Evolutionary conservation across 2,888 invertebrate genomes (phyloP).

Genomic region (Phrixothrix hirtus): DNA sequence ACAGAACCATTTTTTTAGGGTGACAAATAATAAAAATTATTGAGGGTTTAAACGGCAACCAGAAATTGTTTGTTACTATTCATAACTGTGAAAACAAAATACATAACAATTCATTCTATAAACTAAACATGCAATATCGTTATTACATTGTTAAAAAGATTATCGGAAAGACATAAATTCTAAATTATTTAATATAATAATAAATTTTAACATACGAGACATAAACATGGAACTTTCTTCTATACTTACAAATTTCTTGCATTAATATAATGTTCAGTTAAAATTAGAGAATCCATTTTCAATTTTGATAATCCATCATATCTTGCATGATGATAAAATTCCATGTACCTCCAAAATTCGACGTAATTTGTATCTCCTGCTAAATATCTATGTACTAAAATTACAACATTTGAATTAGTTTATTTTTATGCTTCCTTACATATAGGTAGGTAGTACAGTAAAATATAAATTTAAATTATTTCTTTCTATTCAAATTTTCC

Average conservation of each 20-base stretch:
- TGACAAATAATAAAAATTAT: too few relatives aligned
- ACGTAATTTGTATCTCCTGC: slow-evolving; percentile 38
- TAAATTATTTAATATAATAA: not conserved
- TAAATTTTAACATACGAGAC: too few relatives aligned
- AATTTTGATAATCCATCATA: slow-evolving; percentile 70
- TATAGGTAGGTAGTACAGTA: too few relatives aligned
- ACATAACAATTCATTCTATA: too few relatives aligned
- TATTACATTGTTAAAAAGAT: too few relatives aligned
- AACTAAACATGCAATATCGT: too few relatives aligned
- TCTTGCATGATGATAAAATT: slow-evolving; percentile 64
- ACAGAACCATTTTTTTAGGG: too few relatives aligned
- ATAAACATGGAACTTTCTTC: too few relatives aligned
- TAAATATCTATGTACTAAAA: slow-evolving; percentile 55
- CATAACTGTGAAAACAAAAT: too few relatives aligned
- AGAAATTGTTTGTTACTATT: too few relatives aligned
- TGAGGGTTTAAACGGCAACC: too few relatives aligned
- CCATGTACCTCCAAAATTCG: slow-evolving; percentile 52
- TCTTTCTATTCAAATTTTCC: slow-evolving; percentile 29
- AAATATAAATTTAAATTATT: slow-evolving; percentile 54
- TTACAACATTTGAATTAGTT: not conserved
- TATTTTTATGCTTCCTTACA: too few relatives aligned
- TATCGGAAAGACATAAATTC: not conserved
- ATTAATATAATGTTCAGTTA: slow-evolving; percentile 63
- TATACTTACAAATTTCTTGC: slow-evolving; percentile 57
- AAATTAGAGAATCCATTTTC: slow-evolving; percentile 59